Percentiles rank a stretch among this genome's conserved stretches.
Conservation (phyloP, 1,140 invertebrate species). For the Lepidurus apus region DNA sequence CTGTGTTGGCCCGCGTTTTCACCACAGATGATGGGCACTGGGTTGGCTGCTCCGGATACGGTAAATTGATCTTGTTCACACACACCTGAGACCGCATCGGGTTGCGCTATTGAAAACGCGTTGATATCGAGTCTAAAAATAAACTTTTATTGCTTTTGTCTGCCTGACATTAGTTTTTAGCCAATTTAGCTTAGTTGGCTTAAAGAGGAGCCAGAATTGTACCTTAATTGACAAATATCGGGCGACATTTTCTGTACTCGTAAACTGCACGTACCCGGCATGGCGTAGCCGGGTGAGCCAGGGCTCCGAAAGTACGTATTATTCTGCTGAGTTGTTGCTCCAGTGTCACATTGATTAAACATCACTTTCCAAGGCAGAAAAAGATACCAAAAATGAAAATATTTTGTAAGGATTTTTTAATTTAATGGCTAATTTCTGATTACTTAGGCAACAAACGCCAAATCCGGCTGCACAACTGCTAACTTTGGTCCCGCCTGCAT, state of each 20-base stretch:
- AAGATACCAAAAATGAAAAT: no score
- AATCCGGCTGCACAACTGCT: background rate
- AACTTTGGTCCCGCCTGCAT: conserved; percentile 1
- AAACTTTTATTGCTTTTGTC: background rate
- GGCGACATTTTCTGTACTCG: conserved; percentile 8
- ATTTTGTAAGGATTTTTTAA: no score
- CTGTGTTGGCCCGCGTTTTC: conserved; percentile 71
- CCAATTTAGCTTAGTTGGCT: no score
- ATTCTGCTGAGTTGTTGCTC: background rate
- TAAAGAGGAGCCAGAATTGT: background rate
- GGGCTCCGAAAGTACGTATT: background rate
- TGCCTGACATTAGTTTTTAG: no score
- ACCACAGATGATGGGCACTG: conserved; percentile 67
- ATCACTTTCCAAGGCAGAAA: no score
- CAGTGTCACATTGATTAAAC: background rate
- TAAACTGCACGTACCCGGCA: conserved; percentile 3
- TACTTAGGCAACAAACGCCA: conserved; percentile 1
- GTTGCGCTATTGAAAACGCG: conserved; percentile 63
- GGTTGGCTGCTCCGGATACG: conserved; percentile 55
- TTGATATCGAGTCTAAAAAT: conserved; percentile 61
- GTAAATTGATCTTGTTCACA: conserved; percentile 64
- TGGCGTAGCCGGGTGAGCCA: background rate
- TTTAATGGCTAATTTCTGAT: no score
- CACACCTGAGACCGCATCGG: conserved; percentile 58
- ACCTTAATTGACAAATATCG: conserved; percentile 27